phyloP scores from a whole-genome alignment of 2,888 invertebrate species.

The Drosophila peninsularis region DNA sequence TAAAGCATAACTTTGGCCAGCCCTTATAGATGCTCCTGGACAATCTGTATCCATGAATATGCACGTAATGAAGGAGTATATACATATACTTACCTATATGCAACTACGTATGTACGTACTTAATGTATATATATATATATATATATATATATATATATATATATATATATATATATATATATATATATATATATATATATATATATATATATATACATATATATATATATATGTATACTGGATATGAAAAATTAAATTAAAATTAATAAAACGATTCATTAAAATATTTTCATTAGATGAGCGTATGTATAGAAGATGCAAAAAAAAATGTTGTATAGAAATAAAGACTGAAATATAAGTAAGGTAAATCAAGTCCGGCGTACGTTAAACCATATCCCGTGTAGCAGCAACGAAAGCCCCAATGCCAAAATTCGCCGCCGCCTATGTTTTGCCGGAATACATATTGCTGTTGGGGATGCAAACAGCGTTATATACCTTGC shows the following conservation, averaged over 20 bases:
- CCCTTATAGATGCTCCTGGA: conserved; percentile 22
- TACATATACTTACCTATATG: conserved; percentile 7
- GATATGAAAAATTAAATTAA: background rate
- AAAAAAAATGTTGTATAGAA: conserved; percentile 7
- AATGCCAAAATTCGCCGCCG: conserved; percentile 31
- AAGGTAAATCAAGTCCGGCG: conserved; percentile 22
- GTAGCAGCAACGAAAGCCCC: conserved; percentile 29
- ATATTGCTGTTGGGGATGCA: conserved; percentile 82
- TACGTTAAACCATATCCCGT: conserved; percentile 22
- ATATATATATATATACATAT: background rate
- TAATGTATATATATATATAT: background rate
- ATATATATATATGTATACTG: background rate
- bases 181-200: too few relatives aligned
- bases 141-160: background rate
- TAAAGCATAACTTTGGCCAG: conserved; percentile 53
- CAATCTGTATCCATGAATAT: conserved; percentile 23
- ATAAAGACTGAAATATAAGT: conserved; percentile 10
- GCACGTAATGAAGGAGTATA: conserved; percentile 18
- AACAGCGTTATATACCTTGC: conserved; percentile 55
- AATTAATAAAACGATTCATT: background rate
- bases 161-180: background rate
- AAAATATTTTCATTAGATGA: background rate
- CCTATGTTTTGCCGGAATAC: conserved; percentile 69
- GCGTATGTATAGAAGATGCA: conserved; percentile 9
- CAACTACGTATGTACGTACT: too few relatives aligned